phyloP scores from a whole-genome alignment of 2,888 invertebrate species.

The Watsonalla cultraria region DNA sequence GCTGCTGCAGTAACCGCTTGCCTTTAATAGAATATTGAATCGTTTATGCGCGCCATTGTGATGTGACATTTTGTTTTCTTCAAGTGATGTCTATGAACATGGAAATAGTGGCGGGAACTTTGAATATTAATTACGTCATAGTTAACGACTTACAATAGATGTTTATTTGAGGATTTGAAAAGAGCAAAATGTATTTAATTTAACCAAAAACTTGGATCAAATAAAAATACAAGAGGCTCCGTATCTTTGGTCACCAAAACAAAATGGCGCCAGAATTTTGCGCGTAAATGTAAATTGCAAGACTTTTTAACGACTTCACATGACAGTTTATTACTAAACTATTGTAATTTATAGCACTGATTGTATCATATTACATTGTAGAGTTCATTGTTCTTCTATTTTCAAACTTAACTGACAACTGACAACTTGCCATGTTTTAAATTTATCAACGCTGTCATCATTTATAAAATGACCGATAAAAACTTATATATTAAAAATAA shows the following conservation, averaged over 20 bases:
- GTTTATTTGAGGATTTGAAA: too few relatives aligned
- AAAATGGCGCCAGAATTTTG: not conserved
- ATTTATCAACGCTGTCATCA: not conserved
- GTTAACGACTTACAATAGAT: too few relatives aligned
- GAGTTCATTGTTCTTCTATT: not conserved
- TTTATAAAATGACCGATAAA: too few relatives aligned
- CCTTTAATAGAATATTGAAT: conserved; percentile 11
- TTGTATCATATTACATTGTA: not conserved
- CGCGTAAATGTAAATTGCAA: not conserved
- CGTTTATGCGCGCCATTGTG: not conserved
- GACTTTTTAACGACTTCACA: not conserved
- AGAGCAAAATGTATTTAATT: too few relatives aligned
- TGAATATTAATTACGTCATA: not conserved
- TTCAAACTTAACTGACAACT: not conserved
- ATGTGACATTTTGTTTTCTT: not conserved
- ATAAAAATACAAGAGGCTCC: too few relatives aligned
- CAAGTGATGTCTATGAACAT: not conserved
- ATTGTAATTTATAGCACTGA: not conserved
- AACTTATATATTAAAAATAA: too few relatives aligned
- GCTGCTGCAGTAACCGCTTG: conserved; percentile 35
- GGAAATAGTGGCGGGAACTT: not conserved
- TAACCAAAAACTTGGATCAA: too few relatives aligned
- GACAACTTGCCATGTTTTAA: not conserved
- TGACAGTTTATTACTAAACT: not conserved
- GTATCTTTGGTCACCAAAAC: not conserved